phyloP scores from a whole-genome alignment of 2,888 invertebrate genomes.

The Nephrocerus scutellatus region DNA sequence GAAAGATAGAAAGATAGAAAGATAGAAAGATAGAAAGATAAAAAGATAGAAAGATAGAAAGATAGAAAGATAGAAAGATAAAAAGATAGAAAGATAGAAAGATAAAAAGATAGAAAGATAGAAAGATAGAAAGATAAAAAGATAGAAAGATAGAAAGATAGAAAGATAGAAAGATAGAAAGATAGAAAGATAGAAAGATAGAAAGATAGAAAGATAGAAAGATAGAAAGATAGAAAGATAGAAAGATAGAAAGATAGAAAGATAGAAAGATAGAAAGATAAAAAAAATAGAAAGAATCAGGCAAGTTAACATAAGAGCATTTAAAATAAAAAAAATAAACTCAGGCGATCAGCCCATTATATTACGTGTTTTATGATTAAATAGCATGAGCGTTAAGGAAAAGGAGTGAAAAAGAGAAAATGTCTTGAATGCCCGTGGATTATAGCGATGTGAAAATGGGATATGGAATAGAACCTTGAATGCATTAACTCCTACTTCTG shows the following conservation, averaged over 20 bases:
- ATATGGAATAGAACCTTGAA: too few species aligned
- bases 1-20: slow-evolving; percentile 5
- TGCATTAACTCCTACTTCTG: too few species aligned
- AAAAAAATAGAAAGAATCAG: background rate
- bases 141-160: slow-evolving; percentile 7
- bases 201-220: slow-evolving; percentile 2
- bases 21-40: slow-evolving; percentile 4
- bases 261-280: slow-evolving; percentile 3
- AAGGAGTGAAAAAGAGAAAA: too few species aligned
- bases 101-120: slow-evolving; percentile 6
- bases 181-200: slow-evolving; percentile 2
- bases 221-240: slow-evolving; percentile 1
- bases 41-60: slow-evolving; percentile 7
- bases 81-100: slow-evolving; percentile 6
- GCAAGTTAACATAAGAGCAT: too few species aligned
- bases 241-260: background rate
- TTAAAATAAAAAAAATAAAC: too few species aligned
- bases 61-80: slow-evolving; percentile 6
- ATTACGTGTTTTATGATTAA: too few species aligned
- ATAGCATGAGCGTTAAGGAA: too few species aligned
- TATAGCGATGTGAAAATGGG: too few species aligned
- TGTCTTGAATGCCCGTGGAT: too few species aligned
- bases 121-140: slow-evolving; percentile 7
- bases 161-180: slow-evolving; percentile 5
- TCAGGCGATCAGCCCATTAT: too few species aligned